Base-by-base conservation (phyloP, 2,888 invertebrate genomes). In the Andrena minutula region DNA sequence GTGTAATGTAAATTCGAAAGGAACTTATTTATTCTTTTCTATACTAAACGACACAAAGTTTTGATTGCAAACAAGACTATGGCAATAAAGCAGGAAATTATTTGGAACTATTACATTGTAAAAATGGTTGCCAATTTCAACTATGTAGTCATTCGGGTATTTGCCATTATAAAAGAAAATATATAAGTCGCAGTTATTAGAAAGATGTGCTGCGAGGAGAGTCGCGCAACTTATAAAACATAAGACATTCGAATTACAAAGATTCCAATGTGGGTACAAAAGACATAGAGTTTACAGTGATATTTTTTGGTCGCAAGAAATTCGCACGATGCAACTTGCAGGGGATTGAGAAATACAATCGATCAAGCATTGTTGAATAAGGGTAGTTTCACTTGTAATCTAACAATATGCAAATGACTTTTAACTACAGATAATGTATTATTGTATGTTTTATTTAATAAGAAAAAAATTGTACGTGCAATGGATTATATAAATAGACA, bases 291-390 rank as follows among this genome's bases (percentile, higher is more conserved):
- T 88, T 4, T 90, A 91, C 53, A 90, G 83, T 75, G 91, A 92
- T 73, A 35, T 90, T 64, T 85, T 89, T 60, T 91, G 91, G 86
- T 90, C 89, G 28, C 90, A 92, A 70, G 92, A 92, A 75, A 88
- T 83, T 66, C 85, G 90, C 3, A 91, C 92, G 89, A 92, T 92
- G 91, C 89, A 92, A 81, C 69, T 91, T n/a, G 88, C 88, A 65
- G 92, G 92, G 74, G 90, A 92, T 60, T 86, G 85, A 20, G 91
- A 91, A 83, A 88, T 85, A 51, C 88, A 90, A 47, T 84, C 88
- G 30, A 88, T 89, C 32, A 88, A 91, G 73, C 88, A 89, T 78
- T 86, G 64, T 84, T 87, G 87, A 78, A 75, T 84, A 53, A 56
- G 84, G 68, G 71, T 70, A 66, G 74, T 71, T 35, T 53, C 73